These are phyloP conservation scores for Coturnix japonica DNA, from an alignment of 2,113 vertebrate genomes.

Conservation along the genomic window DNA sequence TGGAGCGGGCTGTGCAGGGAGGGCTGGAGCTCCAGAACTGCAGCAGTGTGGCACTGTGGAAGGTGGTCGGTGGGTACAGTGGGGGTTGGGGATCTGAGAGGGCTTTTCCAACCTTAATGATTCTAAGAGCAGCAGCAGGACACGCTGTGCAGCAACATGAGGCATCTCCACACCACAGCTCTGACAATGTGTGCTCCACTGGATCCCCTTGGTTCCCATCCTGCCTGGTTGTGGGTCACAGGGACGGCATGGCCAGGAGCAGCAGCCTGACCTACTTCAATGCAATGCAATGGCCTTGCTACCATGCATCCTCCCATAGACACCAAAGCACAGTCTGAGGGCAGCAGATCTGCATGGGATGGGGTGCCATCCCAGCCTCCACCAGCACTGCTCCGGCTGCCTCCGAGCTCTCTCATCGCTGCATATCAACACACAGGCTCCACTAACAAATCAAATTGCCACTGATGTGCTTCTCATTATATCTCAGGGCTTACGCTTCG, in stretches of 20 bases:
- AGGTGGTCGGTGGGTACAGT: too few species aligned
- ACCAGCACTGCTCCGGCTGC: background rate
- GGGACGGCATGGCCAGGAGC: background rate
- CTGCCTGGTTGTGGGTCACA: background rate
- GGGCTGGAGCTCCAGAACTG: too few species aligned
- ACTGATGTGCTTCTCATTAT: background rate
- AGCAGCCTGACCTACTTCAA: slow-evolving; percentile 66
- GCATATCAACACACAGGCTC: background rate
- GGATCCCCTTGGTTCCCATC: background rate
- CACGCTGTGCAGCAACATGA: too few species aligned
- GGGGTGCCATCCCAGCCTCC: background rate
- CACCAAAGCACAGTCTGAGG: background rate
- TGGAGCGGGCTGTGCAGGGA: too few species aligned
- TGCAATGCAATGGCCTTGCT: background rate
- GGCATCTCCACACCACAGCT: accelerated
- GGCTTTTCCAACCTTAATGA: too few species aligned
- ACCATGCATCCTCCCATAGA: slow-evolving; percentile 42
- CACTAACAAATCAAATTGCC: slow-evolving; percentile 19
- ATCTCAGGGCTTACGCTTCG: background rate
- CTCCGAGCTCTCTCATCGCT: background rate
- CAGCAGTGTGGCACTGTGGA: too few species aligned
- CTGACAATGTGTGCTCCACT: background rate
- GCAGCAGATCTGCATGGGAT: background rate
- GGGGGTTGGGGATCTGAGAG: too few species aligned
- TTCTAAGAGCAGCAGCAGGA: too few species aligned